Evolutionary conservation across 2,888 invertebrate species (phyloP).

Genomic region (Stenichneumon culpator): DNA sequence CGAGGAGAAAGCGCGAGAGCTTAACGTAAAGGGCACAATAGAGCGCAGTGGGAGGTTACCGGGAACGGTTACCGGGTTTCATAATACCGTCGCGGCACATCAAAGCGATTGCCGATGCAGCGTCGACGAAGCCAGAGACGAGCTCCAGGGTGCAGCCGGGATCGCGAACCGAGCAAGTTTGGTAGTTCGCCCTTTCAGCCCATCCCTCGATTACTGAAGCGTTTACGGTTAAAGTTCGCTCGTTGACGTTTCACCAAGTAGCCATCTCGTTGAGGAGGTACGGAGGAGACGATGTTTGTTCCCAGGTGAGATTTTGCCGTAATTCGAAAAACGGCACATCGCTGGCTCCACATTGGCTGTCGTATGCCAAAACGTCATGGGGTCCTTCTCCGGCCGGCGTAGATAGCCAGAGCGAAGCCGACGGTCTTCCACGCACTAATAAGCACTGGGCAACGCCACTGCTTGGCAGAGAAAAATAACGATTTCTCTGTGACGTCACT

Average conservation of each 20-base stretch:
- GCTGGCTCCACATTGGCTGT: too few relatives aligned
- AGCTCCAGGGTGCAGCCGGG: conserved; percentile 43
- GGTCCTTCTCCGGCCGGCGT: too few relatives aligned
- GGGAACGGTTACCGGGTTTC: conserved; percentile 65
- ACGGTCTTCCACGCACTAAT: too few relatives aligned
- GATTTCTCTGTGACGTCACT: too few relatives aligned
- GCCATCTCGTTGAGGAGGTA: conserved; percentile 27
- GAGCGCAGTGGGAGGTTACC: conserved; percentile 15
- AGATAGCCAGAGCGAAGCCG: too few relatives aligned
- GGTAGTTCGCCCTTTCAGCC: conserved; percentile 51
- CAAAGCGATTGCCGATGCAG: conserved; percentile 39
- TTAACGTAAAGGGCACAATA: conserved; percentile 37
- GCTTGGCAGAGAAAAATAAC: too few relatives aligned
- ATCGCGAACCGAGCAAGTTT: conserved; percentile 67
- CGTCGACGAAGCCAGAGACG: conserved; percentile 2
- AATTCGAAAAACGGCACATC: background rate
- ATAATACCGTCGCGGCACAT: conserved; percentile 66
- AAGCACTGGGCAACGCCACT: too few relatives aligned
- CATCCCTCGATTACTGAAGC: conserved; percentile 27
- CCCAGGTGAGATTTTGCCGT: background rate
- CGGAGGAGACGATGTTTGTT: background rate
- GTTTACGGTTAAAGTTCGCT: conserved; percentile 76
- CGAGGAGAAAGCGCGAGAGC: conserved; percentile 7
- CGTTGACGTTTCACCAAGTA: conserved; percentile 74
- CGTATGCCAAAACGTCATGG: too few relatives aligned